phyloP scores from a whole-genome alignment of 1,140 invertebrate genomes.

The Aphelenchoides fujianensis region DNA sequence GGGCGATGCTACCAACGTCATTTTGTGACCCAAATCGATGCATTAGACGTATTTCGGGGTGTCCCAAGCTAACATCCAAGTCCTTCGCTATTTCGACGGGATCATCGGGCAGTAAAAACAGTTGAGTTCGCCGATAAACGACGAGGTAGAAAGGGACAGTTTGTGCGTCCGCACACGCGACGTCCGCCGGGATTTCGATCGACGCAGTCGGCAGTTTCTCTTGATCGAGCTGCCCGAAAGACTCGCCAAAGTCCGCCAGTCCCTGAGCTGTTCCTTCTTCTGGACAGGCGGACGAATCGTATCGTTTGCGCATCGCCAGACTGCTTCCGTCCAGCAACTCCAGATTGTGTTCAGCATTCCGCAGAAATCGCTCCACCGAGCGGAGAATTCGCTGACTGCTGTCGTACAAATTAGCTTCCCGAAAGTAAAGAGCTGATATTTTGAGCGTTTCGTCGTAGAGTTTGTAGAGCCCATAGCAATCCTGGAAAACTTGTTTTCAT shows the following conservation, averaged over 20 bases:
- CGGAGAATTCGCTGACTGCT: neutral
- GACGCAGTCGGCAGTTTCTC: neutral
- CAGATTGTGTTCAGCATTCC: neutral
- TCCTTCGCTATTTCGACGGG: too few species aligned
- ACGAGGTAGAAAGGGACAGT: constrained; percentile 1
- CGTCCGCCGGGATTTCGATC: neutral
- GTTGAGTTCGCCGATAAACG: neutral
- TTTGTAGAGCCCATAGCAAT: neutral
- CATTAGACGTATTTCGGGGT: neutral
- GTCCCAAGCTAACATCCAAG: neutral
- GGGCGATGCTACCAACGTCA: too few species aligned
- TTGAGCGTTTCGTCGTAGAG: neutral
- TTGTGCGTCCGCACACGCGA: neutral
- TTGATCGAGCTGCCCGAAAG: neutral
- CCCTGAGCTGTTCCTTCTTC: too few species aligned
- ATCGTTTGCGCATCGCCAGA: neutral
- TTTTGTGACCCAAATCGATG: neutral
- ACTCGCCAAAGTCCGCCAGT: neutral
- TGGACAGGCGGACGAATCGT: too few species aligned
- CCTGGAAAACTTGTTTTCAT: neutral
- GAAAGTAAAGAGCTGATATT: neutral
- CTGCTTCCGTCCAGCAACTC: neutral
- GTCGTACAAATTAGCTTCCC: neutral
- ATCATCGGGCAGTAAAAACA: neutral
- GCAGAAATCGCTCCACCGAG: neutral